These are phyloP conservation scores for Mythimna lalbum DNA, from an alignment of 2,888 invertebrate genomes.

Conservation along the genomic window DNA sequence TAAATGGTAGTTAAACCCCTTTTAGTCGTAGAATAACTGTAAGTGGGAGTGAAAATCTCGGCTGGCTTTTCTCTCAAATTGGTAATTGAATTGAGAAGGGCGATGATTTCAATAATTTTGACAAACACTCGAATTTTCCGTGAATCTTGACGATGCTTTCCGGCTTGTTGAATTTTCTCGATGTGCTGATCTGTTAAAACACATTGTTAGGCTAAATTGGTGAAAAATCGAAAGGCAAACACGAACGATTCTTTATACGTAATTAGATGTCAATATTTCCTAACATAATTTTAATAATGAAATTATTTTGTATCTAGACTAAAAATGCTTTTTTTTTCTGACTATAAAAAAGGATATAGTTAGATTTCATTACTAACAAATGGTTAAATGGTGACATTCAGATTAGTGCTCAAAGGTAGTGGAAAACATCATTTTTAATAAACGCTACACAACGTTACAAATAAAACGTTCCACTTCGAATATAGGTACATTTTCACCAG, in stretches of 20 bases:
- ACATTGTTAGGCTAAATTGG: slow-evolving; percentile 71
- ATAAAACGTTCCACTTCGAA: slow-evolving; percentile 27
- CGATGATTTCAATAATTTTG: slow-evolving; percentile 64
- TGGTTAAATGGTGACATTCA: not conserved
- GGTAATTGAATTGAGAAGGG: slow-evolving; percentile 57
- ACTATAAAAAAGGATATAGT: not conserved
- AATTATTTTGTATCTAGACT: slow-evolving; percentile 31
- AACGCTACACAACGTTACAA: slow-evolving; percentile 3
- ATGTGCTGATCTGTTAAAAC: slow-evolving; percentile 66
- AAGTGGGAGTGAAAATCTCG: slow-evolving; percentile 33
- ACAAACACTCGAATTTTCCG: slow-evolving; percentile 65
- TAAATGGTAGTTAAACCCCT: slow-evolving; percentile 56
- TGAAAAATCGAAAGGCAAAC: slow-evolving; percentile 75
- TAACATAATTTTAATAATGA: slow-evolving; percentile 46
- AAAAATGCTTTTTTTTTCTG: slow-evolving; percentile 4
- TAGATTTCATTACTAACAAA: not conserved
- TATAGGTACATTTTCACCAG: slow-evolving; percentile 35
- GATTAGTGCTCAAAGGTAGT: not conserved
- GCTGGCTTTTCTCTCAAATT: slow-evolving; percentile 52
- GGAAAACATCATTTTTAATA: not conserved
- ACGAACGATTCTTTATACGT: slow-evolving; percentile 64
- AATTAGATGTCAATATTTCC: slow-evolving; percentile 67
- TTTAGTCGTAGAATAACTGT: slow-evolving; percentile 38
- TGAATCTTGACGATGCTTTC: slow-evolving; percentile 66
- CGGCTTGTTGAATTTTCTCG: slow-evolving; percentile 70